phyloP scores from a whole-genome alignment of 2,797 vertebrate species.

The Poeciliopsis gracilis region DNA sequence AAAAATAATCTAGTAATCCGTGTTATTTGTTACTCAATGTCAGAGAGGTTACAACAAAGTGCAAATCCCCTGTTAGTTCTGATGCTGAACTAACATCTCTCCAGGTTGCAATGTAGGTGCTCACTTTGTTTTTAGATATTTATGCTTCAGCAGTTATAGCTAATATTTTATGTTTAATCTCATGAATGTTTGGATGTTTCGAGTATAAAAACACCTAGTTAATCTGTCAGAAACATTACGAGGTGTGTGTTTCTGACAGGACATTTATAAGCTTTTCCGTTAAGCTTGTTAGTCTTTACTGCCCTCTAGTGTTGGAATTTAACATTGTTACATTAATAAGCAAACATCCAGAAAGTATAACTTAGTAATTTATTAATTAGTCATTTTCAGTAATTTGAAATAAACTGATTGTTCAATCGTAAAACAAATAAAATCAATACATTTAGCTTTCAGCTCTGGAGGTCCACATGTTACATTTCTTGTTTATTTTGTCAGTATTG shows the following conservation, averaged over 20 bases:
- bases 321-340: conserved; percentile 1
- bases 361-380: too few relatives aligned
- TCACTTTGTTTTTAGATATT: conserved; percentile 9
- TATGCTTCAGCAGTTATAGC: not conserved
- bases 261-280: not conserved
- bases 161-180: conserved; percentile 7
- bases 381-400: not conserved
- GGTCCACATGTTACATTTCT: not conserved
- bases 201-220: conserved; percentile 8
- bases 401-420: not conserved
- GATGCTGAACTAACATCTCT: conserved; percentile 55
- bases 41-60: conserved; percentile 53
- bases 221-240: conserved; percentile 9
- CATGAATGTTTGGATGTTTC: conserved; percentile 7
- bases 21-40: conserved; percentile 52
- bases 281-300: conserved; percentile 57
- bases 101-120: conserved; percentile 9
- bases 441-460: not conserved
- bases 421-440: not conserved
- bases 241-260: not conserved
- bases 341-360: not conserved
- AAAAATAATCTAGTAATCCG: conserved; percentile 51
- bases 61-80: conserved; percentile 62
- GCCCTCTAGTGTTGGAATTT: conserved; percentile 68
- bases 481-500: not conserved